Base-by-base conservation (phyloP, 2,888 invertebrate genomes). In the Tipula confusa region DNA sequence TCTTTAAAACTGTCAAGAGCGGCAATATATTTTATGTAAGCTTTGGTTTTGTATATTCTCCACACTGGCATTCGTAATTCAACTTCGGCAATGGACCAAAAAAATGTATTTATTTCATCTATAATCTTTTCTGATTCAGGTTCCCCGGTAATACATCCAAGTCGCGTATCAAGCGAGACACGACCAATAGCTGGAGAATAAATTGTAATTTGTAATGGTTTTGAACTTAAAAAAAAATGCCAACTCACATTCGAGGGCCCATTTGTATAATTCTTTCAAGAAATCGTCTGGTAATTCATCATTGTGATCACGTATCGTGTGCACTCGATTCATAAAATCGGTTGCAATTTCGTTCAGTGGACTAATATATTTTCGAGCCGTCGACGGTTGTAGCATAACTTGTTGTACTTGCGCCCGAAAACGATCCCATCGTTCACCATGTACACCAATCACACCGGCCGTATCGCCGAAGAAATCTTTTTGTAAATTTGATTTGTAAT, bases 241-340 rank as follows among this genome's bases (percentile, higher is more conserved):
- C 9, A 84, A 92, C 94, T 93, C 90, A 95, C 98, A 97, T 92
- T 98, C 97, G 48, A 98, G 90, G 13, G 97, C 96, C 98, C 98
- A 98, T 87, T 96, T 94, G 89, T 96, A 95, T 84, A 97, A 93
- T 89, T 97, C 96, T 87, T 96, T 96, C 86, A 95, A 93, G 87
- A 97, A 96, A 87, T 96, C 94, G 31, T 91, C 92, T 0, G 96
- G 95, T 87, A 97, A 90, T 89, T 96, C 95, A 7, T 92, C 91
- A 83, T 93, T 91, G 83, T 91, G 91, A 86, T 94, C 92, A 36
- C 91, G 88, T 84, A 92, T 92, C 86, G 87, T 82, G 18, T 82
- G 82, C 2, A 82, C 33, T 36, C 82, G 29, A 7, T 9, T 87
- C 84, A 96, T 90, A 89, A 97, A 95, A 87, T 96, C 95, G 84